Percentiles rank a stretch among this genome's conserved stretches.
Evolutionary conservation across 2,888 invertebrate genomes (phyloP).

Genomic region (Podotricha telesiphe): DNA sequence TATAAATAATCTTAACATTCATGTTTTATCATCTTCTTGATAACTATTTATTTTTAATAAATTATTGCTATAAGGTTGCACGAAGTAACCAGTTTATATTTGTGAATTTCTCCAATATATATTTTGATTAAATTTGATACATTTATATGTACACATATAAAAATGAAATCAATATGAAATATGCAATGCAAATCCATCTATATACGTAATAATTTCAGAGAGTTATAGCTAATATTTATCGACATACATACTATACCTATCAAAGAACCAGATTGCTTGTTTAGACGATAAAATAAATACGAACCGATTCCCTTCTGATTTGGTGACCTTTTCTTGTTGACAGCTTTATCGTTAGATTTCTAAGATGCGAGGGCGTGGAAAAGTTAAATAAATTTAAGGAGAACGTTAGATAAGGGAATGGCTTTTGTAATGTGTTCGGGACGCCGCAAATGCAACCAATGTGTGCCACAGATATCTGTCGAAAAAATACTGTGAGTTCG

Average conservation of each 20-base stretch:
- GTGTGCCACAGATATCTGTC: slow-evolving; percentile 75
- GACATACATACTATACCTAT: slow-evolving; percentile 13
- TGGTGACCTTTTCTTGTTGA: slow-evolving; percentile 76
- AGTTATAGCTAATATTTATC: slow-evolving; percentile 14
- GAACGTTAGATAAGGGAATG: slow-evolving; percentile 82
- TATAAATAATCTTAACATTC: not conserved
- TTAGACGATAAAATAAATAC: slow-evolving; percentile 28
- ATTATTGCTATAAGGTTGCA: no score
- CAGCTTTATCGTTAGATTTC: slow-evolving; percentile 79
- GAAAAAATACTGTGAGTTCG: slow-evolving; percentile 53
- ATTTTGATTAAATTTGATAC: not conserved
- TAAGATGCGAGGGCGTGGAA: slow-evolving; percentile 79
- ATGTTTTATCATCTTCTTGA: no score
- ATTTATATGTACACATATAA: not conserved
- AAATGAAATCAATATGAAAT: not conserved
- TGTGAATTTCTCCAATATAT: no score
- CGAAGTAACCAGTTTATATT: no score
- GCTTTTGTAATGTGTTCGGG: slow-evolving; percentile 82
- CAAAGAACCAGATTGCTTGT: slow-evolving; percentile 28
- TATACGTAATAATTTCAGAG: not conserved
- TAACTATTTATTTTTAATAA: no score
- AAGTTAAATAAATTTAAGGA: slow-evolving; percentile 81
- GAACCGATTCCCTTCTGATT: slow-evolving; percentile 43
- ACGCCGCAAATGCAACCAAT: slow-evolving; percentile 81
- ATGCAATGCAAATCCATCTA: not conserved